Percentiles rank a stretch among this genome's conserved stretches.
phyloP scores from a whole-genome alignment of 2,888 invertebrate genomes.

The Blastobasis lacticolella region DNA sequence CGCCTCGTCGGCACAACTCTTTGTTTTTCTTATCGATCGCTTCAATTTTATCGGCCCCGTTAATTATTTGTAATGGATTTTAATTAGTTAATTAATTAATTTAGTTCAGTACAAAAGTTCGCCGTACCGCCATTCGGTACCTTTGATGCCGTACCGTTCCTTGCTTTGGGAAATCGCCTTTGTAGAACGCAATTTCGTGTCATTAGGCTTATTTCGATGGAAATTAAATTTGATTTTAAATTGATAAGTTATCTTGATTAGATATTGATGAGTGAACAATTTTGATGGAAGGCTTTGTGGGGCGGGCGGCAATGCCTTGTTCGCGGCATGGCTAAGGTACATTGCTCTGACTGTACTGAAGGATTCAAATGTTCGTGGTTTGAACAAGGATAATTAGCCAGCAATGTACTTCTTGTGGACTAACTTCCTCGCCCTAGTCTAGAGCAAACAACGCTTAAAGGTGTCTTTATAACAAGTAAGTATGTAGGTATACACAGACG shows the following conservation, averaged over 20 bases:
- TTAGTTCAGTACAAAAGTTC: constrained; percentile 34
- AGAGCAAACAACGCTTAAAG: no score
- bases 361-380: no score
- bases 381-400: no score
- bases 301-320: background rate
- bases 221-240: constrained; percentile 12
- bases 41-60: constrained; percentile 40
- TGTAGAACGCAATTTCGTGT: constrained; percentile 28
- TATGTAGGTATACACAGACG: no score
- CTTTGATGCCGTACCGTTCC: constrained; percentile 42
- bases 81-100: constrained; percentile 67
- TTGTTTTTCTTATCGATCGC: constrained; percentile 40
- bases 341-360: no score
- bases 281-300: background rate
- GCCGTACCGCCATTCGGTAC: constrained; percentile 25
- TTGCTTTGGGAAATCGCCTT: constrained; percentile 32
- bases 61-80: constrained; percentile 58
- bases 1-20: constrained; percentile 16
- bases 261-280: constrained; percentile 7
- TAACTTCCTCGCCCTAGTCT: no score
- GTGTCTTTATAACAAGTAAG: no score
- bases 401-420: no score
- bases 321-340: no score
- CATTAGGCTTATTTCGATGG: constrained; percentile 13
- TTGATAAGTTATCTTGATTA: constrained; percentile 9